Conservation (phyloP, 1,140 invertebrate species). For the Drosophila obscura region DNA sequence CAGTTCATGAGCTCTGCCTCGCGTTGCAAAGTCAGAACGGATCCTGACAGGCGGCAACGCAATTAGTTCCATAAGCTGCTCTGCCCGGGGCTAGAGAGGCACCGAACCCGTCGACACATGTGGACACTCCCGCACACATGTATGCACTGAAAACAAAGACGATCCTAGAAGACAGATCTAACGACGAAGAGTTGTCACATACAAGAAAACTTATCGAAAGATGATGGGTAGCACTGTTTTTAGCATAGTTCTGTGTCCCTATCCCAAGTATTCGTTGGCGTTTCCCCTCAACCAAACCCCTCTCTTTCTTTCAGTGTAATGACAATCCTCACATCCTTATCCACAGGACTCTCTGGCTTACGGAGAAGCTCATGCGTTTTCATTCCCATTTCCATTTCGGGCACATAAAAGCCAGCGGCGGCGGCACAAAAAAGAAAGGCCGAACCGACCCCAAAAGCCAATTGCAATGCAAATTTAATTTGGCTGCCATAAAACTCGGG, state of each 20-base stretch:
- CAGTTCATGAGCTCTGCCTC: constrained; percentile 33
- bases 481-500: constrained; percentile 60
- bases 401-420: constrained; percentile 47
- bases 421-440: constrained; percentile 31
- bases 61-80: constrained; percentile 52
- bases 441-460: constrained; percentile 43
- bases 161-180: too few species aligned
- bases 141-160: not conserved
- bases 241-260: too few species aligned
- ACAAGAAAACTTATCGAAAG: too few species aligned
- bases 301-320: constrained; percentile 2
- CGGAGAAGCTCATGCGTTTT: constrained; percentile 50
- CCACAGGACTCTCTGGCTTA: constrained; percentile 36
- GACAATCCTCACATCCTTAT: constrained; percentile 18
- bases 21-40: constrained; percentile 21
- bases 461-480: constrained; percentile 79
- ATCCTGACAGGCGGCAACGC: constrained; percentile 37
- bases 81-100: constrained; percentile 6
- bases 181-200: too few species aligned
- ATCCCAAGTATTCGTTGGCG: not conserved
- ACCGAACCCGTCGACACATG: too few species aligned
- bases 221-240: too few species aligned
- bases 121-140: constrained; percentile 12
- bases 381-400: constrained; percentile 58
- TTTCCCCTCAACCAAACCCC: not conserved